Conservation (phyloP, 1,140 invertebrate species). For the Platyscapa corneri region DNA sequence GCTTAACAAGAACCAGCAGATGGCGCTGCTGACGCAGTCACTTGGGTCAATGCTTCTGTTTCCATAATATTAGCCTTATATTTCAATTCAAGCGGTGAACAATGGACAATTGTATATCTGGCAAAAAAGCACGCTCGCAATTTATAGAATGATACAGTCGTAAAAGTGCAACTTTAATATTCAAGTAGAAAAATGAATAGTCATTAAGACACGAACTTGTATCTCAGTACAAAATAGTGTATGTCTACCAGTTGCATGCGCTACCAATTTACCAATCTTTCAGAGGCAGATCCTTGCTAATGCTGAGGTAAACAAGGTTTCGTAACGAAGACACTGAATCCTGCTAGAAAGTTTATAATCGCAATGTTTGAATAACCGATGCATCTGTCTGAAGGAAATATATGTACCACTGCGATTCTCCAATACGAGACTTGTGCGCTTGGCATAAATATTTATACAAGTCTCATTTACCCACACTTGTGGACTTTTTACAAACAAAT, state of each 20-base stretch:
- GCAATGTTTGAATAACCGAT: neutral
- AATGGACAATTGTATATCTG: neutral
- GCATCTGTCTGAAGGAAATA: neutral
- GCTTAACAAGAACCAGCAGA: neutral
- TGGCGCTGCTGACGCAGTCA: neutral
- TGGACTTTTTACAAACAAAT: slow-evolving; percentile 44
- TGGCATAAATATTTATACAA: slow-evolving; percentile 36
- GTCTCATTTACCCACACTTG: slow-evolving; percentile 29
- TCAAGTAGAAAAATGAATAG: neutral
- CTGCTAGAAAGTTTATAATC: neutral
- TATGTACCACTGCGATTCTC: slow-evolving; percentile 5
- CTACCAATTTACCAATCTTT: neutral
- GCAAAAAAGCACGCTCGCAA: neutral
- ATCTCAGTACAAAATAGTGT: too few relatives aligned
- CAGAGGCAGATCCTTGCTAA: neutral
- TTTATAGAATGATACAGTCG: neutral
- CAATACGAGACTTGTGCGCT: neutral
- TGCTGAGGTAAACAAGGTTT: neutral
- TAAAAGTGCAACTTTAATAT: neutral
- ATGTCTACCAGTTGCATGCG: neutral
- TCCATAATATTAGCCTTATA: neutral
- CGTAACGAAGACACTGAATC: slow-evolving; percentile 1
- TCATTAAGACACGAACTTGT: too few relatives aligned
- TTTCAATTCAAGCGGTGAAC: neutral
- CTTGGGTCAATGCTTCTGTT: neutral